Evolutionary conservation across 1,140 invertebrate genomes (phyloP), one percentile per base, ranked within the genome.

Genomic region (Drosophila arizonae): DNA sequence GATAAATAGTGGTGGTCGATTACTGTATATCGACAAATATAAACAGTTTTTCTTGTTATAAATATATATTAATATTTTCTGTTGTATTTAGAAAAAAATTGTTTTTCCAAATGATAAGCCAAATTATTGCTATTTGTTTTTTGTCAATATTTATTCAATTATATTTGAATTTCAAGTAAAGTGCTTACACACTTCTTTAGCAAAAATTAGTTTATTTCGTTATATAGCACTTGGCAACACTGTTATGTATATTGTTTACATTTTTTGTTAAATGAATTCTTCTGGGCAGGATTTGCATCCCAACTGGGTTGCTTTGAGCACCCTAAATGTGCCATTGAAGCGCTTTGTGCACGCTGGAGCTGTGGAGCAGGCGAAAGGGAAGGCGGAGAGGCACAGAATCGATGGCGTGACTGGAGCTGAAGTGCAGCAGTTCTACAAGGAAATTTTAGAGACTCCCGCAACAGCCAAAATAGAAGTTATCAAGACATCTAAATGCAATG

Each of bases 241-340:
- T 72, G 21, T 4, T 24, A 0, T 4, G 3, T 11, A 17, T 43
- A 28, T 56, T 64, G 62, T 70, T 74, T 71, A 50, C 30, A n/a
- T 61, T 62, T 36, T 26, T 56, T 45, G 6, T 36, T 26, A 26
- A 17, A 91, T 90, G 90, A 72, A 91, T 56, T 72, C 71, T 4
- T 63, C 68, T 9, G 84, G 84, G 4, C 61, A 66, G 9, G 65
- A 89, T 51, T 54, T 91, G 69, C 90, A 91, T 77, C 84, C 90
- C 6, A 91, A 91, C 21, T 91, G 90, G 90, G 52, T 72, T 15
- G 89, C 89, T 6, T 50, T 91, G n/a, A 81, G 86, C 45, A 91
- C 86, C 6, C 33, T 90, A 1, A 76, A 81, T 45, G 58, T 91
- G 50, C 89, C 88, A 13, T 45, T 90, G 0, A 91, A 90, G 52